Percentiles rank a stretch among this genome's conserved stretches.
Evolutionary conservation across 2,113 vertebrate species (phyloP).

Genomic region (Tragelaphus imberbis): DNA sequence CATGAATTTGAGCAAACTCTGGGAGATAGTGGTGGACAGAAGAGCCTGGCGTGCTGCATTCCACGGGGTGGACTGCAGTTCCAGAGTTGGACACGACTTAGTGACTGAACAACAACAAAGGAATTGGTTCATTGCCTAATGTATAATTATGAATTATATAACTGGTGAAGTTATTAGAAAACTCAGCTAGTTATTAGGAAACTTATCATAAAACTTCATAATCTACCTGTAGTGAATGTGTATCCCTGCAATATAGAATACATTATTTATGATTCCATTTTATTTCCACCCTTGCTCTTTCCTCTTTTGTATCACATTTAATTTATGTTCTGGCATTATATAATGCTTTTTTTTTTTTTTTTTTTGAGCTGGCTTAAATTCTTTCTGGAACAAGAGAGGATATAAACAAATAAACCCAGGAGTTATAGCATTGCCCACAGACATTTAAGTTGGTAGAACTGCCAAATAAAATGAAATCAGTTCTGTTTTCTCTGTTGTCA

Average conservation of each 20-base stretch:
- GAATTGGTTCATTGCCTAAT: background rate
- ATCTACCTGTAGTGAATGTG: background rate
- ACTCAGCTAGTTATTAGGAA: background rate
- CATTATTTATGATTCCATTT: slow-evolving; percentile 10
- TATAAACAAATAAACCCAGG: background rate
- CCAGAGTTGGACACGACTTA: background rate
- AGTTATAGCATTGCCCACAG: background rate
- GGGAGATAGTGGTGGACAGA: background rate
- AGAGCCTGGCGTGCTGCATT: background rate
- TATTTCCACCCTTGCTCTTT: background rate
- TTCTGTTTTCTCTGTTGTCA: background rate
- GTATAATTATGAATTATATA: background rate
- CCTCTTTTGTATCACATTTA: background rate
- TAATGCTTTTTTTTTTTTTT: background rate
- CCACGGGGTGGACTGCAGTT: background rate
- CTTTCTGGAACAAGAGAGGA: background rate
- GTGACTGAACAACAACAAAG: background rate
- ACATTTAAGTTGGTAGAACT: background rate
- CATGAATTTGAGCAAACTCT: background rate
- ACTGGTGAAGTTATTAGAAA: slow-evolving; percentile 13
- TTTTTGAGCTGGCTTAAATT: background rate
- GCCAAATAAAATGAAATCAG: background rate
- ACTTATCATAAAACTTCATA: background rate
- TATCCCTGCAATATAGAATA: background rate
- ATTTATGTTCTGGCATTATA: background rate